Base-by-base conservation (phyloP, 2,888 invertebrate species). In the Melangyna quadrimaculata region DNA sequence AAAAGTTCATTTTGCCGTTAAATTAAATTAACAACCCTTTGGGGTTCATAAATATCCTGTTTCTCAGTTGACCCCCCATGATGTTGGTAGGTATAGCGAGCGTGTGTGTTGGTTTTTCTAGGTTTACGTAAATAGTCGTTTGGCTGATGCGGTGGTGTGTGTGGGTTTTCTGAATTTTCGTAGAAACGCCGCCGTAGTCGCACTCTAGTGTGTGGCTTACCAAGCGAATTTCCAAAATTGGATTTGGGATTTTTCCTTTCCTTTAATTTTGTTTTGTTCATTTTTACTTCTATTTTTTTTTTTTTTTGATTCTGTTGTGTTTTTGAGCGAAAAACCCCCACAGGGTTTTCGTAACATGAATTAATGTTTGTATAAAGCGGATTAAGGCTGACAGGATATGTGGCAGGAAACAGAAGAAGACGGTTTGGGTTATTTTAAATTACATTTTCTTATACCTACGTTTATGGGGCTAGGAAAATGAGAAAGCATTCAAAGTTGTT, bases 11-110 rank as follows among this genome's bases (percentile, higher is more conserved):
- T 78, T 83, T 83, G 74, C 83, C 83, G 83, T 83, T 79, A 83
- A 83, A 83, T 83, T 83, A 71, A 83, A 83, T 83, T 83, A 83
- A 83, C 83, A 83, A 83, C 70, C 83, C 83, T 83, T 83, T 83
- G 74, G 74, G 74, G 74, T 83, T 83, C 78, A 79, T 79, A 83
- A 83, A 83, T 83, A 79, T 83, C 78, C 78, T 83, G 74, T 74
- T 74, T 74, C 65, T 70, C 83, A 79, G 83, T 83, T 83, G 83
- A 83, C 83, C 83, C 79, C 83, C 82, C 61, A 32, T 53, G 72
- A 61, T 65, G 67, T 48, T 37, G n/a, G n/a, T n/a, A n/a, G n/a
- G n/a, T n/a, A n/a, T n/a, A n/a, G n/a, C n/a, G 53, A 69, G 48
- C 29, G 59, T 37, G 57, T 70, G 43, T 70, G 43, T 63, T 43